These are phyloP conservation scores for Cyclopterus lumpus DNA, from an alignment of 2,797 vertebrate genomes.

Conservation along the genomic window DNA sequence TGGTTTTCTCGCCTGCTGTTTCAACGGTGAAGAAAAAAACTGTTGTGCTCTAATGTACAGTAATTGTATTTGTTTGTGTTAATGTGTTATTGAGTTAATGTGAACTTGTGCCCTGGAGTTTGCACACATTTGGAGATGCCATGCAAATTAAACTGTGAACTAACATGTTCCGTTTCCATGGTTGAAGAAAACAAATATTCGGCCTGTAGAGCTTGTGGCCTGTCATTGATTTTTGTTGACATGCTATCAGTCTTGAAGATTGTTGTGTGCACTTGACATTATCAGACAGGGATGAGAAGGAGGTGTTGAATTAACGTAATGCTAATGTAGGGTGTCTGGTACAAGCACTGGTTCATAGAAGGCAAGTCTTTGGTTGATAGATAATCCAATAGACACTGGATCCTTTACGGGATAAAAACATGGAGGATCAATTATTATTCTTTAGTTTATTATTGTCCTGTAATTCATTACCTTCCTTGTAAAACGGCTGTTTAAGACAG, in stretches of 20 bases:
- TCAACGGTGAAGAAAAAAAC: neutral
- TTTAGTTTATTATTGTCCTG: neutral
- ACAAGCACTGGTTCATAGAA: neutral
- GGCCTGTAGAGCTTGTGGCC: neutral
- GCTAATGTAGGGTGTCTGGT: slow-evolving; percentile 1
- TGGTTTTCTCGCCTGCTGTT: neutral
- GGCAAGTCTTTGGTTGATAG: slow-evolving; percentile 16
- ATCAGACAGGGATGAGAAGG: neutral
- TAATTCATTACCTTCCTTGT: slow-evolving; percentile 1
- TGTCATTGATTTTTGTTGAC: neutral
- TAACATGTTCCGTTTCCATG: neutral
- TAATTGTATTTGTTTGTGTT: neutral
- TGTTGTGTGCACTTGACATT: neutral
- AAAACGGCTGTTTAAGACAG: neutral
- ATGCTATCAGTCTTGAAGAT: neutral
- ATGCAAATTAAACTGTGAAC: neutral
- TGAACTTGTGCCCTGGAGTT: neutral
- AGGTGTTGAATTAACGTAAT: neutral
- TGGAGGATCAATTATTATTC: slow-evolving; percentile 23
- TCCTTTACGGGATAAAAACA: slow-evolving; percentile 18
- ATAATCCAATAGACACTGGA: slow-evolving; percentile 10
- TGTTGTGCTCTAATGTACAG: neutral
- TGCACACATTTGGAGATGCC: neutral
- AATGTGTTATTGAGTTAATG: neutral
- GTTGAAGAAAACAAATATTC: neutral